Conservation (phyloP, 2,113 vertebrate genomes). For the Emydocephalus ijimae region DNA sequence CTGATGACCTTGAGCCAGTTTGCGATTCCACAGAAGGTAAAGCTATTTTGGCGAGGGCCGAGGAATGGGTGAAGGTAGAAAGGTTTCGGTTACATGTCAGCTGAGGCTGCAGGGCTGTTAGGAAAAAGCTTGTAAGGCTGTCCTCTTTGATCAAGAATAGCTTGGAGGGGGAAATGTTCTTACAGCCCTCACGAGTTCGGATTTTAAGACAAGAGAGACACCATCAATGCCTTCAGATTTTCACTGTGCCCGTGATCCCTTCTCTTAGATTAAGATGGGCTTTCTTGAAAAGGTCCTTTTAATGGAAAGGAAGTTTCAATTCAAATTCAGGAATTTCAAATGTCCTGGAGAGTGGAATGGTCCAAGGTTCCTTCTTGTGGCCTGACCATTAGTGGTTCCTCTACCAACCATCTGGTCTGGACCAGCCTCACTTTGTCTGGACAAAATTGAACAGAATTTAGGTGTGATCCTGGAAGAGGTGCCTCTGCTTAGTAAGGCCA, state of each 20-base stretch:
- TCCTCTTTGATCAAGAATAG: not conserved
- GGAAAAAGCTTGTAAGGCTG: not conserved
- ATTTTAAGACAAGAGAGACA: not conserved
- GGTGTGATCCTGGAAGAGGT: not conserved
- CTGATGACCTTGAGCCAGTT: slow-evolving; percentile 54
- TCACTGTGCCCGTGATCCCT: not conserved
- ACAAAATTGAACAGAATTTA: not conserved
- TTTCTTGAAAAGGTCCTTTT: not conserved
- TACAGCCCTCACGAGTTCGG: not conserved
- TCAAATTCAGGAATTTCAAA: not conserved
- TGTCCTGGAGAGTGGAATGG: not conserved
- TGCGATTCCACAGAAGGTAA: slow-evolving; percentile 45
- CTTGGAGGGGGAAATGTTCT: not conserved
- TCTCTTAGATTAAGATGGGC: not conserved
- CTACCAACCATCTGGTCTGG: not conserved
- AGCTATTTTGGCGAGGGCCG: slow-evolving; percentile 51
- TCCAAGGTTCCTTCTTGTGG: not conserved
- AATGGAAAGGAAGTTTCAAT: not conserved
- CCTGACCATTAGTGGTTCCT: not conserved
- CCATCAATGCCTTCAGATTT: not conserved
- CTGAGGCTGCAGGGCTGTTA: not conserved
- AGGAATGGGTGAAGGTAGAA: slow-evolving; percentile 6
- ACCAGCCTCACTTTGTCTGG: not conserved
- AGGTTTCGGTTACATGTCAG: slow-evolving; percentile 53
- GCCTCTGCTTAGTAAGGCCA: no score